Conservation (phyloP, 2,888 invertebrate species). For the Pollenia amentaria region DNA sequence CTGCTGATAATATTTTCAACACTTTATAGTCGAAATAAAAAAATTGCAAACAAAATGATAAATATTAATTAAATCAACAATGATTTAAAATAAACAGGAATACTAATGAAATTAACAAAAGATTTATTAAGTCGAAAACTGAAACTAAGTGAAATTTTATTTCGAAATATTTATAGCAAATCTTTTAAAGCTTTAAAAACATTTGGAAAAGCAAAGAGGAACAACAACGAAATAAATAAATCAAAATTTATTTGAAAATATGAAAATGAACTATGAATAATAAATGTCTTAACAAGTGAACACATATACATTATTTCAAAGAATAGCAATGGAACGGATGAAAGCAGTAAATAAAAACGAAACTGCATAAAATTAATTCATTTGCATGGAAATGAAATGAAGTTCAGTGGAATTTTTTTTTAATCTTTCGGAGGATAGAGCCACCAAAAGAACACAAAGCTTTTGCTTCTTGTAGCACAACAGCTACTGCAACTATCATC, state of each 20-base stretch:
- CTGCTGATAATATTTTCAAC: constrained; percentile 1
- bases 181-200: not conserved
- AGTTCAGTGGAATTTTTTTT: not conserved
- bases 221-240: not conserved
- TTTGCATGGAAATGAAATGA: not conserved
- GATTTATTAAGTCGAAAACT: not conserved
- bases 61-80: not conserved
- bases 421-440: not conserved
- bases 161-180: not conserved
- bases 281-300: not conserved
- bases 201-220: not conserved
- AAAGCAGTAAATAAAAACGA: not conserved
- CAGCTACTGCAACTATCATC: not conserved
- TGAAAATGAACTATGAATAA: not conserved
- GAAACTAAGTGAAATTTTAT: not conserved
- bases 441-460: not conserved
- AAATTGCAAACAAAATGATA: not conserved
- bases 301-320: not conserved
- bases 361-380: constrained; percentile 1
- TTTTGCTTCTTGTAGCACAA: no score
- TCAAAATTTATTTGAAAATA: not conserved
- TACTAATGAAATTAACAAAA: not conserved
- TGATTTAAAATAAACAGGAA: not conserved
- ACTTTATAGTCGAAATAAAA: constrained; percentile 4
- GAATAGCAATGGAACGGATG: not conserved